Percentiles rank a stretch among this genome's conserved stretches.
Evolutionary conservation across 2,888 invertebrate species (phyloP).

Genomic region (Rhimphoctona megacephalus): DNA sequence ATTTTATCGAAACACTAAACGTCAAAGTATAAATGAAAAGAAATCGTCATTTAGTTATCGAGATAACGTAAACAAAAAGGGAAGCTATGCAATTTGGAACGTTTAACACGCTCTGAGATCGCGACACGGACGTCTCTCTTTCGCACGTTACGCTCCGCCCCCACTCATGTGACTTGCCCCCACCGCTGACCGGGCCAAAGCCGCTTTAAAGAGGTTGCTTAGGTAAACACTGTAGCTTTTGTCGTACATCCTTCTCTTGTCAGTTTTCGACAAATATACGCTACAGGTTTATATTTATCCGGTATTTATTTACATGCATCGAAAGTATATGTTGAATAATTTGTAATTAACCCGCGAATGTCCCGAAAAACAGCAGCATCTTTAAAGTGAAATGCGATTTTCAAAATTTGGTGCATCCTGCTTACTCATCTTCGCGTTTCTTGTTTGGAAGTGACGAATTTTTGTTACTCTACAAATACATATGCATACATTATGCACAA

Average conservation of each 20-base stretch:
- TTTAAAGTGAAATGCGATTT: not conserved
- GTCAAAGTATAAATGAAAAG: not conserved
- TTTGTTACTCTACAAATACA: not conserved
- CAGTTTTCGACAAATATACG: not conserved
- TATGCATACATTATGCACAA: not conserved
- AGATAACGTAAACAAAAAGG: not conserved
- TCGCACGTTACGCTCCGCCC: not conserved
- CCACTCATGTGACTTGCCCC: not conserved
- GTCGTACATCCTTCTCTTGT: not conserved
- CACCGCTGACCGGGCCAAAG: not conserved
- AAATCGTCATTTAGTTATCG: not conserved
- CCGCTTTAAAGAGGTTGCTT: not conserved
- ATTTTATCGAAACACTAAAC: not conserved
- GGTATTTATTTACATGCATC: not conserved
- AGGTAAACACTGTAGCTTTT: conserved; percentile 10
- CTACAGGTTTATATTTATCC: not conserved
- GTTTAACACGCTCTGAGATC: not conserved
- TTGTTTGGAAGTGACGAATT: not conserved
- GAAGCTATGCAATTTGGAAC: not conserved
- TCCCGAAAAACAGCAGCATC: not conserved
- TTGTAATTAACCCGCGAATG: not conserved
- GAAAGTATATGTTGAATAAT: not conserved
- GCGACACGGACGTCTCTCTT: not conserved
- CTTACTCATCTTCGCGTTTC: not conserved
- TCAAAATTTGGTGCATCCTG: not conserved